phyloP scores from a whole-genome alignment of 2,797 vertebrate genomes.

The Acanthis flammea region DNA sequence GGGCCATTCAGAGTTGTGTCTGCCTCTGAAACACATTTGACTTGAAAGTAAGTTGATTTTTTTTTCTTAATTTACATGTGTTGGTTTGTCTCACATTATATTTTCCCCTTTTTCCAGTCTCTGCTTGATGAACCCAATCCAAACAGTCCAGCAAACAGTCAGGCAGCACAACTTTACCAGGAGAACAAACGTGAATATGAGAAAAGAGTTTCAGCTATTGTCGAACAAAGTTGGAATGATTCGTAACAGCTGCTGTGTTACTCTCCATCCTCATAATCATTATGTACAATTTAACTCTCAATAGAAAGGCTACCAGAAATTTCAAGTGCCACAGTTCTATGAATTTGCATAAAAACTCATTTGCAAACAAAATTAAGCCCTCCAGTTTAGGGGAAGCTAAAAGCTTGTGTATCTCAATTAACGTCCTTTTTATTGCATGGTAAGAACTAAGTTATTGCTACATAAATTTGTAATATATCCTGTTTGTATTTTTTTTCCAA shows the following conservation, averaged over 20 bases:
- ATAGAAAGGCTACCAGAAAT: constrained; percentile 77
- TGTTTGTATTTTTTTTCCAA: constrained; percentile 87
- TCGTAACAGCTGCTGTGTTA: constrained; percentile 81
- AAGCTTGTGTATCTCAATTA: constrained; percentile 88
- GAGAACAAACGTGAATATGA: constrained; percentile 99
- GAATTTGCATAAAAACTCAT: constrained; percentile 80
- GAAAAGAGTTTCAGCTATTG: constrained; percentile 97
- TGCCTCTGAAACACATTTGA: not conserved
- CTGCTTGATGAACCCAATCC: constrained; percentile 97
- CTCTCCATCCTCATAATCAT: constrained; percentile 65
- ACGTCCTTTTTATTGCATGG: constrained; percentile 93
- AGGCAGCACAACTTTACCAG: constrained; percentile 98
- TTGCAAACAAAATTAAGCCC: constrained; percentile 80
- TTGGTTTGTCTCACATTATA: not conserved
- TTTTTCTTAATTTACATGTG: not conserved
- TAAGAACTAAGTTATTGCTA: constrained; percentile 99
- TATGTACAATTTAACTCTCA: constrained; percentile 75
- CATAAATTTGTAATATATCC: constrained; percentile 97
- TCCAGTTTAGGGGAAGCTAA: constrained; percentile 77
- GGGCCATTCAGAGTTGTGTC: not conserved
- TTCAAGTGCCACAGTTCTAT: constrained; percentile 86
- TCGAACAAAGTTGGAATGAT: constrained; percentile 99
- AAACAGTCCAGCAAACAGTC: constrained; percentile 98
- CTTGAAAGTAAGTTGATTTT: not conserved
- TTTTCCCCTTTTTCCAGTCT: constrained; percentile 77